Conservation (phyloP, 2,797 vertebrate genomes). For the Pipistrellus kuhlii region DNA sequence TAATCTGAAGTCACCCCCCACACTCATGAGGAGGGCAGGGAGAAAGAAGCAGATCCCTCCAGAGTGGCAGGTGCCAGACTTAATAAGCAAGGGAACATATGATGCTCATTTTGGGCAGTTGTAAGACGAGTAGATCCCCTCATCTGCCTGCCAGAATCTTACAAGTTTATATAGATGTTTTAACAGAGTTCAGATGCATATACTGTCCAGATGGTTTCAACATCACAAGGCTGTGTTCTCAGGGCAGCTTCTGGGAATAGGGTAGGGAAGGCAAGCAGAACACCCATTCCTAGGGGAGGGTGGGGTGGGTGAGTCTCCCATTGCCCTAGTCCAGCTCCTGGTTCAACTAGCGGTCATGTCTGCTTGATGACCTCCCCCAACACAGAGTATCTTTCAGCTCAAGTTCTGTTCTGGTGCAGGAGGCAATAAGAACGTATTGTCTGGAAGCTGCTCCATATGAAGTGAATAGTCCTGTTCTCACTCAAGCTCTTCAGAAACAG, state of each 20-base stretch:
- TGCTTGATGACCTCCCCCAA: neutral
- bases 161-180: neutral
- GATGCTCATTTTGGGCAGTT: neutral
- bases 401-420: constrained; percentile 43
- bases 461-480: constrained; percentile 69
- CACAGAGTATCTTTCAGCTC: constrained; percentile 54
- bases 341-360: neutral
- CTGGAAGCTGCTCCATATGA: constrained; percentile 67
- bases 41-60: neutral
- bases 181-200: neutral
- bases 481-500: constrained; percentile 70
- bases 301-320: neutral
- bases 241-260: neutral
- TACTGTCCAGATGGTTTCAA: neutral
- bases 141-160: neutral
- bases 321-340: rapidly evolving
- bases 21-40: neutral
- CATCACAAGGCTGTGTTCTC: neutral
- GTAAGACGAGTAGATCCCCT: neutral
- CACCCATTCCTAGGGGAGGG: neutral
- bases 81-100: neutral
- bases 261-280: neutral
- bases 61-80: neutral
- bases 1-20: neutral
- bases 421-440: constrained; percentile 61